These are phyloP conservation scores for Oreochromis mossambicus DNA, from an alignment of 2,797 vertebrate genomes.

Conservation along the genomic window DNA sequence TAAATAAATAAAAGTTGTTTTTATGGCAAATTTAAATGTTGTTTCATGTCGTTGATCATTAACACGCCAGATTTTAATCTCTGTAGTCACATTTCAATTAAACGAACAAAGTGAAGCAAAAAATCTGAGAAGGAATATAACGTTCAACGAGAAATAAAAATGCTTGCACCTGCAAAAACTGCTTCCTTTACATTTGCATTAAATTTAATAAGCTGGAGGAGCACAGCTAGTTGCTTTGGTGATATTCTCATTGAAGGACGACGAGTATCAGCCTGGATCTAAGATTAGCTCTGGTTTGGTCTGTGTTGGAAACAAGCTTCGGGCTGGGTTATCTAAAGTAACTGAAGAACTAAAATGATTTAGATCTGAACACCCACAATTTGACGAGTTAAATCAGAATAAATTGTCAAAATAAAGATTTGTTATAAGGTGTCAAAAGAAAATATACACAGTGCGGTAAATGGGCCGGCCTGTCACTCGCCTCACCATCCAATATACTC, in stretches of 20 bases:
- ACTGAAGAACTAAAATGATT: neutral
- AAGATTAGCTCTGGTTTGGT: neutral
- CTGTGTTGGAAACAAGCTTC: neutral
- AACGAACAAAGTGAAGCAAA: neutral
- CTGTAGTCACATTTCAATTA: neutral
- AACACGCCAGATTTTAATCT: neutral
- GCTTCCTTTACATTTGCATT: neutral
- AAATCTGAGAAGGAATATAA: neutral
- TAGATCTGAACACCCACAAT: neutral
- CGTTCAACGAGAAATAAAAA: neutral
- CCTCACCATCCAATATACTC: conserved; percentile 40
- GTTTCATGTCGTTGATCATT: neutral
- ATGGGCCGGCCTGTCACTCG: conserved; percentile 28
- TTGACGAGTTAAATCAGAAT: neutral
- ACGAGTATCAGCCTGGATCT: neutral
- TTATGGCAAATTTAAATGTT: neutral
- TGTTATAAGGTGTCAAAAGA: neutral
- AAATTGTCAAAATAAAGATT: neutral
- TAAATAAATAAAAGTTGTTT: neutral
- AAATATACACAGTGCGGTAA: neutral
- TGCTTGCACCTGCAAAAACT: neutral
- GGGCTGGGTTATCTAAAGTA: neutral
- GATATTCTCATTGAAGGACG: neutral
- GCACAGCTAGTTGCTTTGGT: neutral
- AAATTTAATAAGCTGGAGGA: neutral